Conservation (phyloP, 2,113 vertebrate species). For the Orthonyx spaldingii region DNA sequence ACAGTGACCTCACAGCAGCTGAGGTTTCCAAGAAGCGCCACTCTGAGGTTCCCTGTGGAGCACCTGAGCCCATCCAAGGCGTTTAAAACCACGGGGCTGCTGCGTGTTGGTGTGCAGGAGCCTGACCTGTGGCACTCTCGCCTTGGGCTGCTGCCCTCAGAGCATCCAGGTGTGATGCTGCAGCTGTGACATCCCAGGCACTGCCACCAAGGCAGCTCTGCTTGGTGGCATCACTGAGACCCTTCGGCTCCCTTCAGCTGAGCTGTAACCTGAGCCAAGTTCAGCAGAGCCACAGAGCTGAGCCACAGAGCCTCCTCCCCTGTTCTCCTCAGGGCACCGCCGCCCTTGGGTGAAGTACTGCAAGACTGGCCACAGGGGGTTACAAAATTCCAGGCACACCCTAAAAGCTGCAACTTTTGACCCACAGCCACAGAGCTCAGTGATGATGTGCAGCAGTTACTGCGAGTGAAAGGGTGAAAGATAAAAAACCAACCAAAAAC, state of each 20-base stretch:
- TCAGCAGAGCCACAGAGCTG: not conserved
- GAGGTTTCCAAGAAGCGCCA: rapidly evolving
- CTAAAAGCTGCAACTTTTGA: not conserved
- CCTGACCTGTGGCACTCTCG: not conserved
- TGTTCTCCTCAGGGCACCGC: rapidly evolving
- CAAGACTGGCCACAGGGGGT: not conserved
- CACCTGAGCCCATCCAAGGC: too few relatives aligned
- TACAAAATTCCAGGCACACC: not conserved
- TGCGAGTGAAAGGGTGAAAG: not conserved
- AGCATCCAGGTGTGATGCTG: not conserved
- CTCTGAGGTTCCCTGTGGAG: not conserved
- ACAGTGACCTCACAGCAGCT: not conserved
- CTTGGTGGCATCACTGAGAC: not conserved
- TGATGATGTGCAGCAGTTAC: not conserved
- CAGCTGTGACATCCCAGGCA: not conserved
- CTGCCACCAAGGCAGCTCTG: not conserved
- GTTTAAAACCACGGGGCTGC: not conserved
- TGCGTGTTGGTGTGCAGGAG: not conserved
- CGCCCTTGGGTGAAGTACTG: too few relatives aligned
- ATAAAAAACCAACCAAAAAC: not conserved
- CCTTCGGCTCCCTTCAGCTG: not conserved
- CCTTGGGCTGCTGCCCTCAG: not conserved
- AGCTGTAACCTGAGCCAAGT: not conserved
- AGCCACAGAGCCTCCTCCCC: not conserved
- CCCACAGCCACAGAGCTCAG: not conserved